Evolutionary conservation across 2,113 vertebrate genomes (phyloP).

Genomic region (Anarrhichthys ocellatus): DNA sequence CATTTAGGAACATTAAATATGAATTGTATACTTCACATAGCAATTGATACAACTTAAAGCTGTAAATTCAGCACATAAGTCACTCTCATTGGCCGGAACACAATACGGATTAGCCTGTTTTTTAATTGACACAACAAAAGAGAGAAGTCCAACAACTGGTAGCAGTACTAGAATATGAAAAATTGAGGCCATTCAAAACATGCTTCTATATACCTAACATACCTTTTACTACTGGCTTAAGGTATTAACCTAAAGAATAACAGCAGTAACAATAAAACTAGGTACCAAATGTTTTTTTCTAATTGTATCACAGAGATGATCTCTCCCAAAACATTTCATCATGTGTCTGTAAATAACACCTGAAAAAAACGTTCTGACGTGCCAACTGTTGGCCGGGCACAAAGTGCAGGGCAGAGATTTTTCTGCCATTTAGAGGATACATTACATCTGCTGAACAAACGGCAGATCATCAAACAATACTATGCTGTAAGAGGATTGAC

Average conservation of each 20-base stretch:
- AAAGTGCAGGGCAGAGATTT: conserved; percentile 44
- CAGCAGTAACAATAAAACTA: background rate
- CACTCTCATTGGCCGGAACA: background rate
- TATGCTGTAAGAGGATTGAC: background rate
- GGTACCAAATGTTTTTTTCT: background rate
- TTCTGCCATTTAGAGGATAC: conserved; percentile 39
- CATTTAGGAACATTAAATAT: background rate
- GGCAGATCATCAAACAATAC: conserved; percentile 1
- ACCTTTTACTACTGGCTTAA: background rate
- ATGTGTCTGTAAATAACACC: background rate
- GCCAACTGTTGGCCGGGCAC: background rate
- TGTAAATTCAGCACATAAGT: background rate
- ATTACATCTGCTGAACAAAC: conserved; percentile 18
- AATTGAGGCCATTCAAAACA: background rate
- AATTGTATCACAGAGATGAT: background rate
- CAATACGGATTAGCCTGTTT: background rate
- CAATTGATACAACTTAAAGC: background rate
- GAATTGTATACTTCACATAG: background rate
- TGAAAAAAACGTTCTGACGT: background rate
- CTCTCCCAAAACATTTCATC: background rate
- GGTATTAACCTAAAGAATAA: background rate
- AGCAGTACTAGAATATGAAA: background rate
- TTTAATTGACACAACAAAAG: background rate
- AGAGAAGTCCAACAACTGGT: background rate
- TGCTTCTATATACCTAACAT: background rate